These are phyloP conservation scores for Thysanoteuthis rhombus DNA, from an alignment of 2,888 invertebrate genomes.

Conservation along the genomic window DNA sequence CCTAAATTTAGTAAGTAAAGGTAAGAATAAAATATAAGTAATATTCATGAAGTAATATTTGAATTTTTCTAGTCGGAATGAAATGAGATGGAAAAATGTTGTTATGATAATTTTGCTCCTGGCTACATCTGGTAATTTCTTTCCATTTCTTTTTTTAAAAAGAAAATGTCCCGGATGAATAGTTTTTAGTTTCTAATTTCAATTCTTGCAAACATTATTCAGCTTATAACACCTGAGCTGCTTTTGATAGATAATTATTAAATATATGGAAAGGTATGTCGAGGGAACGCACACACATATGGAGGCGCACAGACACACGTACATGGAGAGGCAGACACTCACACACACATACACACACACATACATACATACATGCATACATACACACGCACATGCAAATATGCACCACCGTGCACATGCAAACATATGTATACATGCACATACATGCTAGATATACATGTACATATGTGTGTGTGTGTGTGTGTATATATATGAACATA, in stretches of 20 bases:
- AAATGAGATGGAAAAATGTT: not conserved
- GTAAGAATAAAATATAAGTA: not conserved
- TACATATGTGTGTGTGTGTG: no score
- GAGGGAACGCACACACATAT: not conserved
- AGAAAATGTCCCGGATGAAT: not conserved
- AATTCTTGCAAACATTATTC: slow-evolving; percentile 12
- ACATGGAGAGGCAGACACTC: no score
- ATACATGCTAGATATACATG: no score
- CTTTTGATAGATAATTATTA: not conserved
- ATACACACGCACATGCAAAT: no score
- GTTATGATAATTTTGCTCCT: not conserved
- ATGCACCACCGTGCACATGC: no score
- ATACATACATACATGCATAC: no score
- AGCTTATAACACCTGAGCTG: not conserved
- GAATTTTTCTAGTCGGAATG: not conserved
- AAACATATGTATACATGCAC: no score
- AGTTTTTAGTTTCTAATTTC: not conserved
- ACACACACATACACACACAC: no score
- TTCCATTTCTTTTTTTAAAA: not conserved
- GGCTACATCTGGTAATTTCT: not conserved
- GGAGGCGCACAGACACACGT: not conserved
- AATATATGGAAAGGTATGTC: not conserved
- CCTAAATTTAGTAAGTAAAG: not conserved
- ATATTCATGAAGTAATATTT: not conserved
- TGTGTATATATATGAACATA: no score